Evolutionary conservation across 2,888 invertebrate species (phyloP), one percentile per base, ranked within the genome.

Genomic region (Lepas anatifera): DNA sequence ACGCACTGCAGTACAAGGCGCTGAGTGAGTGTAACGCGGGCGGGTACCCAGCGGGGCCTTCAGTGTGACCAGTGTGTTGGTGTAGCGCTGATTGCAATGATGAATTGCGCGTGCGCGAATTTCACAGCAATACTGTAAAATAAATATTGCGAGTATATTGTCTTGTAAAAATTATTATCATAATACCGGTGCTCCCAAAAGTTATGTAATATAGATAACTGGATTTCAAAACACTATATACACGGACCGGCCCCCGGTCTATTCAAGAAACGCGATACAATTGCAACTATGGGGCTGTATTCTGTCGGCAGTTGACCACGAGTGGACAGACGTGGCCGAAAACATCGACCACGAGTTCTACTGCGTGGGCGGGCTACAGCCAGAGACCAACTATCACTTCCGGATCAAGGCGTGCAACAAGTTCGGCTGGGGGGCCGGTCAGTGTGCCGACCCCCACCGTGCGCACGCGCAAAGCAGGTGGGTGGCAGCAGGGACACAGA

Each of bases 261-360:
- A n/a, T n/a, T n/a, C n/a, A n/a, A n/a, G n/a, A n/a, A n/a, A n/a
- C n/a, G n/a, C n/a, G n/a, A n/a, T n/a, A n/a, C n/a, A n/a, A n/a
- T n/a, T n/a, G n/a, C n/a, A n/a, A n/a, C n/a, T n/a, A n/a, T n/a
- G n/a, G n/a, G n/a, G n/a, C n/a, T n/a, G n/a, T n/a, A n/a, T n/a
- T n/a, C n/a, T n/a, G n/a, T n/a, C n/a, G n/a, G n/a, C 76, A 81
- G 83, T 89, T 76, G 86, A 86, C 69, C 84, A 88, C 71, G 88
- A 90, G 67, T 98, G 98, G 98, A 86, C 85, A 27, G 89, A 89
- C 64, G 86, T 90, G 32, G 90, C 90, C 3, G 87, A 88, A 74
- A 93, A 93, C 77, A 92, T 95, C 73, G 93, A 95, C 80, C 94
- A 95, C 77, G 96, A 98, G 78, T 95, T 94, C 80, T 95, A 87